A percentile compares a stretch with the other conserved stretches of the same genome.
Conservation (phyloP, 2,797 vertebrate species). For the Meriones psammophilus region DNA sequence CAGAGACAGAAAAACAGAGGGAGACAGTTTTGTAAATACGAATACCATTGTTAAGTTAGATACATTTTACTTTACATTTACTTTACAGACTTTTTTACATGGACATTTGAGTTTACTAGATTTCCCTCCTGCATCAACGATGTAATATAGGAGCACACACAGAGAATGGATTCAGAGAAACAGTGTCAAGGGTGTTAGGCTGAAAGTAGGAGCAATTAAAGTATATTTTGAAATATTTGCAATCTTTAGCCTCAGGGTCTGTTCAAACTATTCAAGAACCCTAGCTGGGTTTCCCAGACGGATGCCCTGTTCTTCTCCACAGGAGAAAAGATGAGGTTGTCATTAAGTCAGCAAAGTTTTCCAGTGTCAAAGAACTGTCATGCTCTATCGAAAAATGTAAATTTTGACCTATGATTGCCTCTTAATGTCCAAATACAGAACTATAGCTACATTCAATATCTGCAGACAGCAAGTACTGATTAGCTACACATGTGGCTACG, state of each 20-base stretch:
- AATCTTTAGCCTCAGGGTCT: background rate
- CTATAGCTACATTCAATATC: background rate
- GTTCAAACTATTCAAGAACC: slow-evolving; percentile 15
- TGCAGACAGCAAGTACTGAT: background rate
- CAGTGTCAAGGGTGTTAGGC: background rate
- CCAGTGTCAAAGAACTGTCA: background rate
- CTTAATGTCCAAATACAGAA: slow-evolving; percentile 27
- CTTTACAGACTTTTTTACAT: background rate
- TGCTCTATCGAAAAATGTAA: slow-evolving; percentile 1
- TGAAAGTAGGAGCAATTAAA: background rate
- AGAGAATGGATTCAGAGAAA: background rate
- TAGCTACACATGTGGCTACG: background rate
- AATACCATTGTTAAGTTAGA: background rate
- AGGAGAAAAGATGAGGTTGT: background rate
- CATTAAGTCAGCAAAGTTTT: background rate
- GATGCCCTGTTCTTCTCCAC: background rate
- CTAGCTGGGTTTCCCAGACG: background rate
- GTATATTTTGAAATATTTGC: background rate
- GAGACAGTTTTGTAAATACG: background rate
- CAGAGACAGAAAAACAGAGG: background rate
- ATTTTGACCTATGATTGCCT: slow-evolving; percentile 13
- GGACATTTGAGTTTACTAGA: background rate
- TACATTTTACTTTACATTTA: background rate
- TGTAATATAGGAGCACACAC: background rate
- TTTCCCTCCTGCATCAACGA: background rate